A percentile compares a stretch with the other conserved stretches of the same genome.
These are phyloP conservation scores for Podarcis muralis DNA, from an alignment of 2,113 vertebrate species.

Conservation along the genomic window DNA sequence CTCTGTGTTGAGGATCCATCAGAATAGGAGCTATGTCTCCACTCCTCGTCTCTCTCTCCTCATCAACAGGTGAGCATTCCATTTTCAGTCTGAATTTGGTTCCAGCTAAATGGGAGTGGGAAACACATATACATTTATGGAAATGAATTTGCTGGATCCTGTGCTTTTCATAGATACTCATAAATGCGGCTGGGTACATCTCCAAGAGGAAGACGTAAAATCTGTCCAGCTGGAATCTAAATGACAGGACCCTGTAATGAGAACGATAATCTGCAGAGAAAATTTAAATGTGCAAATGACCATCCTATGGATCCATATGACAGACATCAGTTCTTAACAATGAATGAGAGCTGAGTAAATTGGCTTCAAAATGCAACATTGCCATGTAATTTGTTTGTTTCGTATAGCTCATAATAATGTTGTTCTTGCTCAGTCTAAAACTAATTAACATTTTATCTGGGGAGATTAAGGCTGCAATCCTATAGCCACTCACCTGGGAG, in stretches of 20 bases:
- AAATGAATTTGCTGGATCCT: not conserved
- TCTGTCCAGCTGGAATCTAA: not conserved
- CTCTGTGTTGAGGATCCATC: not conserved
- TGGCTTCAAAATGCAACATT: fast-evolving
- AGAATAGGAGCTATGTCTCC: not conserved
- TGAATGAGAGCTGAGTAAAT: not conserved
- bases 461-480: not conserved
- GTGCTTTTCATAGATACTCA: not conserved
- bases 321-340: not conserved
- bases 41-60: not conserved
- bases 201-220: not conserved
- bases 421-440: not conserved
- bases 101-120: not conserved
- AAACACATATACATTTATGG: not conserved
- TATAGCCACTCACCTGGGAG: no score
- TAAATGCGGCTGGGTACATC: not conserved
- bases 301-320: not conserved
- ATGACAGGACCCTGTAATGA: fast-evolving
- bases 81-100: not conserved
- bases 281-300: not conserved
- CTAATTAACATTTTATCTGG: not conserved
- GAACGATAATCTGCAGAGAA: fast-evolving
- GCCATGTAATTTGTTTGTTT: not conserved
- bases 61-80: not conserved
- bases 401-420: not conserved